phyloP scores from a whole-genome alignment of 2,113 vertebrate species.

The Gambusia affinis region DNA sequence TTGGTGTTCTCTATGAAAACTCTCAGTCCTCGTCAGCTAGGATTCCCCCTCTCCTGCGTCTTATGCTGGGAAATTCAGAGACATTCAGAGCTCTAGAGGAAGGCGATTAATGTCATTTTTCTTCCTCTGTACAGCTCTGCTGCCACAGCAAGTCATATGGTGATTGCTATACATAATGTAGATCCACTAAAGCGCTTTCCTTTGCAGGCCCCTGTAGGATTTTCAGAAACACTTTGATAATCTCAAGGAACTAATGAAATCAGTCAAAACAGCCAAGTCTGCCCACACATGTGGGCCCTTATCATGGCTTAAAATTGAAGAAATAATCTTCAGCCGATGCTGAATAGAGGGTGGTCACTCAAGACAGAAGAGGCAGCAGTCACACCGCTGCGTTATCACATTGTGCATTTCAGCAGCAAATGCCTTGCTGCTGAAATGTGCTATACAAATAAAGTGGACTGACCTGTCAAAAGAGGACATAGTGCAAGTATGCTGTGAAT shows the following conservation, averaged over 20 bases:
- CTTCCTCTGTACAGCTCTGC: slow-evolving; percentile 30
- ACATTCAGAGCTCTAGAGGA: slow-evolving; percentile 36
- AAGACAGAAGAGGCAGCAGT: slow-evolving; percentile 13
- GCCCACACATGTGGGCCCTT: not conserved
- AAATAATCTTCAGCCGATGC: slow-evolving; percentile 15
- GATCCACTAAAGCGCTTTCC: slow-evolving; percentile 5
- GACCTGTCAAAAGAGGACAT: slow-evolving; percentile 23
- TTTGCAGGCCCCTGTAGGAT: not conserved
- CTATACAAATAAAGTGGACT: too few relatives aligned
- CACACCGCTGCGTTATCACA: not conserved
- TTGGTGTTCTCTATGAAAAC: not conserved
- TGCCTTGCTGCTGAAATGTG: too few relatives aligned
- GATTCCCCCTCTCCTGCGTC: slow-evolving; percentile 5
- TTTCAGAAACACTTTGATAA: slow-evolving; percentile 21
- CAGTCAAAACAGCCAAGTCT: slow-evolving; percentile 13
- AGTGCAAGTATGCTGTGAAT: not conserved
- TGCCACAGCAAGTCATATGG: slow-evolving; percentile 30
- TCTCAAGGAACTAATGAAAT: slow-evolving; percentile 49
- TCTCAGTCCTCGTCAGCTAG: not conserved
- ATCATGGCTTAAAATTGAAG: not conserved
- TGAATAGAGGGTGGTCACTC: slow-evolving; percentile 3
- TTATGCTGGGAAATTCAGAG: slow-evolving; percentile 20
- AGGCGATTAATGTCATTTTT: slow-evolving; percentile 41
- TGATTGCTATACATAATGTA: slow-evolving; percentile 33
- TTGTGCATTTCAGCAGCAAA: too few relatives aligned